phyloP scores from a whole-genome alignment of 2,888 invertebrate genomes.

The Drosophila diplacantha region DNA sequence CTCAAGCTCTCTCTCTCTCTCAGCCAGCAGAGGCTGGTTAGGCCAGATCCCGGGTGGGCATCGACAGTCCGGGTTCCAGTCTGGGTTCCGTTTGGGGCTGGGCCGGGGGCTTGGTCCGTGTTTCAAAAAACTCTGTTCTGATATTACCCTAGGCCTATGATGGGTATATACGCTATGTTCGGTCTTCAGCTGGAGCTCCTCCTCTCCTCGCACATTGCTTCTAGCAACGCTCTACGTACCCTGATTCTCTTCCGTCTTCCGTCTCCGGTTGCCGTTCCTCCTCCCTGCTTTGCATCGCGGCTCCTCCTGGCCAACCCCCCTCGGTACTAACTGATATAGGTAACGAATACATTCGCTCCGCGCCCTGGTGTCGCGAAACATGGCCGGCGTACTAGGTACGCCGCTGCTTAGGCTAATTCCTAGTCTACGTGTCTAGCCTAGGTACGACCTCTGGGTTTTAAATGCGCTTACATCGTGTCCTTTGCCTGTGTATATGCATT shows the following conservation, averaged over 20 bases:
- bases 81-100: neutral
- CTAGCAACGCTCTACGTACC: slow-evolving; percentile 63
- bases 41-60: slow-evolving; percentile 29
- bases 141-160: slow-evolving; percentile 18
- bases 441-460: slow-evolving; percentile 49
- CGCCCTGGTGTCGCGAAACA: neutral
- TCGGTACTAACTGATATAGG: slow-evolving; percentile 8
- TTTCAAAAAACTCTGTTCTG: slow-evolving; percentile 53
- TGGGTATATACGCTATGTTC: slow-evolving; percentile 9
- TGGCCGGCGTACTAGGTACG: slow-evolving; percentile 23
- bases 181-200: slow-evolving; percentile 13
- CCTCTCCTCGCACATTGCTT: slow-evolving; percentile 35
- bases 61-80: slow-evolving; percentile 11
- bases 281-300: slow-evolving; percentile 10
- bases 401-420: slow-evolving; percentile 8
- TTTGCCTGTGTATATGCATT: neutral
- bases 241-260: slow-evolving; percentile 42
- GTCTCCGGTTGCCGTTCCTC: neutral
- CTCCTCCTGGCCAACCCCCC: neutral
- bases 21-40: slow-evolving; percentile 7
- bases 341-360: slow-evolving; percentile 5
- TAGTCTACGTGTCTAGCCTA: slow-evolving; percentile 16
- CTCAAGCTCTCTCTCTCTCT: slow-evolving; percentile 5
- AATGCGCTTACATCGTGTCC: slow-evolving; percentile 56
- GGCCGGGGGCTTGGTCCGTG: slow-evolving; percentile 44